These are phyloP conservation scores for Parazoanthus swiftii DNA, from an alignment of 92 coral and sea anemone genomes.

Conservation along the genomic window DNA sequence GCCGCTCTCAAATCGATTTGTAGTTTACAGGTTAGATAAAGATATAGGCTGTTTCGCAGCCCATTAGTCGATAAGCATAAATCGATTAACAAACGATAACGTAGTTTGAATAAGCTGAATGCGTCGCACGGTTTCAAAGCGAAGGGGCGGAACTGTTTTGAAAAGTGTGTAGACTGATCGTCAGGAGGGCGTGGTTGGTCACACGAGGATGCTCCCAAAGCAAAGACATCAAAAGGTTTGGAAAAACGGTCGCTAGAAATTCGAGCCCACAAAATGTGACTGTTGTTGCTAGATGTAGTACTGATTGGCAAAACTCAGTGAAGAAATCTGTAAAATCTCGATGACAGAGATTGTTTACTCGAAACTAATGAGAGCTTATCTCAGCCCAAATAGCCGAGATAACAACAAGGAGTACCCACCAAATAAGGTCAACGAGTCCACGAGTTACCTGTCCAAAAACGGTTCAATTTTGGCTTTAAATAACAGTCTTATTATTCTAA, in stretches of 20 bases:
- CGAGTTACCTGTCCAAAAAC: slow-evolving; percentile 13
- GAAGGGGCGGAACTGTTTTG: neutral
- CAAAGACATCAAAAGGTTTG: neutral
- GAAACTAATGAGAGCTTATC: slow-evolving; percentile 10
- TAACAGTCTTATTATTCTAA: slow-evolving; percentile 15
- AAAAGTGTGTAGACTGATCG: slow-evolving; percentile 14
- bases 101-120: neutral
- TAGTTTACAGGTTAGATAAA: neutral
- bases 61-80: slow-evolving; percentile 23
- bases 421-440: slow-evolving; percentile 24
- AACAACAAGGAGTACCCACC: neutral
- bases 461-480: slow-evolving; percentile 5
- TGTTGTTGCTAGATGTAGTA: neutral
- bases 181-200: slow-evolving; percentile 13
- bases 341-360: neutral
- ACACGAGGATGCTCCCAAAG: neutral
- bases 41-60: slow-evolving; percentile 27
- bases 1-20: slow-evolving; percentile 2
- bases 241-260: neutral
- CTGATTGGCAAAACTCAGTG: neutral
- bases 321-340: neutral
- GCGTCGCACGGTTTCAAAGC: neutral
- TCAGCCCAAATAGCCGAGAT: neutral
- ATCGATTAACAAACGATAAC: slow-evolving; percentile 32
- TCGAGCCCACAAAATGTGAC: neutral